Percentiles rank a stretch among this genome's conserved stretches.
These are phyloP conservation scores for Herpailurus yagouaroundi DNA, from an alignment of 2,113 vertebrate genomes.

Conservation along the genomic window DNA sequence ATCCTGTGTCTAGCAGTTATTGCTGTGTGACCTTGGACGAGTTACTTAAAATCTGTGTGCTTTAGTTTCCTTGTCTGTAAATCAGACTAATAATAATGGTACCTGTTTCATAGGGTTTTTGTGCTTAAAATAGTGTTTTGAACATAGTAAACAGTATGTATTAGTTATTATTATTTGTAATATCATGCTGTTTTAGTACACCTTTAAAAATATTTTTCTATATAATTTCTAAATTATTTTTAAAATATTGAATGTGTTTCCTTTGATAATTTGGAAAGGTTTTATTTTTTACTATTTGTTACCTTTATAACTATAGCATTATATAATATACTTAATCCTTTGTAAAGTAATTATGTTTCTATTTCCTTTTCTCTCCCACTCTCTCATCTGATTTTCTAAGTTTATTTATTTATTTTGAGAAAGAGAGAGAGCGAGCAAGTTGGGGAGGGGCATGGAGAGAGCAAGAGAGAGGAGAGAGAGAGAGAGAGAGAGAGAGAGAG, in stretches of 20 bases:
- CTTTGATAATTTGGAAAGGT: neutral
- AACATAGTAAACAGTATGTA: neutral
- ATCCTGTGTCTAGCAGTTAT: neutral
- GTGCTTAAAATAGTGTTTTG: neutral
- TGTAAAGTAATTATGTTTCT: neutral
- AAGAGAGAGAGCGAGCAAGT: too few relatives aligned
- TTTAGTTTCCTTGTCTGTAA: neutral
- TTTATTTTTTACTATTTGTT: conserved; percentile 14
- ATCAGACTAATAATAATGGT: neutral
- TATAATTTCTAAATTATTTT: neutral
- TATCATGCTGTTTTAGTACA: neutral
- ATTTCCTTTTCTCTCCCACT: neutral
- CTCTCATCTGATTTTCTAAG: too few relatives aligned
- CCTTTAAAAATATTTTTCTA: neutral
- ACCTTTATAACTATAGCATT: neutral
- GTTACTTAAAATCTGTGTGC: neutral
- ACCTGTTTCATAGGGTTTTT: neutral
- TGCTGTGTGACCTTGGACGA: neutral
- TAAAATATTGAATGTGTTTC: neutral
- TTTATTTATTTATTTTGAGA: too few relatives aligned
- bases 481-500: too few relatives aligned
- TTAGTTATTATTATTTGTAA: neutral
- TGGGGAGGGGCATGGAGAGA: too few relatives aligned
- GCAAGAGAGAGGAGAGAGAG: too few relatives aligned
- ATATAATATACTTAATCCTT: neutral